Conservation (phyloP, 2,888 invertebrate genomes). For the Serrognathus titanus region DNA sequence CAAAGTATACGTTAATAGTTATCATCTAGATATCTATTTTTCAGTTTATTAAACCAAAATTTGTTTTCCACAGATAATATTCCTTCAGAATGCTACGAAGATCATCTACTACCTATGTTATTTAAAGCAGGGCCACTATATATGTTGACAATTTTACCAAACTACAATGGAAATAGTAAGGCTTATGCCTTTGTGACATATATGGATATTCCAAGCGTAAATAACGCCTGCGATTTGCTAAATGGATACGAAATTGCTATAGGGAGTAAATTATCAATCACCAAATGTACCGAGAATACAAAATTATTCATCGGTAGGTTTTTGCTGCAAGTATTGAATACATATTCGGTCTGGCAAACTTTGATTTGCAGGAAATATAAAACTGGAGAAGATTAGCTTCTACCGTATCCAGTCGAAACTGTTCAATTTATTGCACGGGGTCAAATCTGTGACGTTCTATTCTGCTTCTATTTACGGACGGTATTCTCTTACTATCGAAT, state of each 20-base stretch:
- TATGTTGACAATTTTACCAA: not conserved
- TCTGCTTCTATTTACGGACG: slow-evolving; percentile 1
- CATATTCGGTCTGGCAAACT: not conserved
- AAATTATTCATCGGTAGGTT: slow-evolving; percentile 5
- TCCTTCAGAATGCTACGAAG: slow-evolving; percentile 3
- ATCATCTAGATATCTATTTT: not conserved
- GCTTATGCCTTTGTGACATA: slow-evolving; percentile 3
- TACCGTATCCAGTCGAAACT: not conserved
- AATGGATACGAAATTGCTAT: slow-evolving; percentile 2
- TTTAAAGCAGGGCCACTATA: slow-evolving; percentile 3
- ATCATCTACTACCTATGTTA: slow-evolving; percentile 5
- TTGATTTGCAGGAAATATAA: slow-evolving; percentile 3
- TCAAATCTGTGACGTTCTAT: slow-evolving; percentile 5
- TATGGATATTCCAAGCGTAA: not conserved
- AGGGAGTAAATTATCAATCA: not conserved
- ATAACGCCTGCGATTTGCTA: slow-evolving; percentile 1
- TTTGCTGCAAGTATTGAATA: not conserved
- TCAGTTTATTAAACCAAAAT: not conserved
- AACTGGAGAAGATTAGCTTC: slow-evolving; percentile 1
- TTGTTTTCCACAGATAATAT: slow-evolving; percentile 4
- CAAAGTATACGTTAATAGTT: not conserved
- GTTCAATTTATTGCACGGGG: not conserved
- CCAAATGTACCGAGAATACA: not conserved
- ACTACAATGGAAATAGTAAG: not conserved
- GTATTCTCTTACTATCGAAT: not conserved